A percentile compares a stretch with the other conserved stretches of the same genome.
Evolutionary conservation across 2,113 vertebrate genomes (phyloP).

Genomic region (Aspiorhynchus laticeps): DNA sequence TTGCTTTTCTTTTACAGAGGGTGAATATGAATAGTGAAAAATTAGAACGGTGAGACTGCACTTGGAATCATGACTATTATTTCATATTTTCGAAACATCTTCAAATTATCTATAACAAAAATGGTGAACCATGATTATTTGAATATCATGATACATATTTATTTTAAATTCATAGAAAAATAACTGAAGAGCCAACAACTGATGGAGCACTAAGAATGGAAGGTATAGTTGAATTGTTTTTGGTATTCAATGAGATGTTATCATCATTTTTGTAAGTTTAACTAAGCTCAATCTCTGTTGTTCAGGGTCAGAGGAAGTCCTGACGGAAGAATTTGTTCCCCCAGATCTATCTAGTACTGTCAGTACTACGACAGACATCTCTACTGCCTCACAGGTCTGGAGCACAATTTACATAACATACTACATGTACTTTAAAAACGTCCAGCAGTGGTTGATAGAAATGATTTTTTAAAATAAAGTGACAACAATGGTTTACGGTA

Average conservation of each 20-base stretch:
- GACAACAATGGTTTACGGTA: neutral
- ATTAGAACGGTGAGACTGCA: slow-evolving; percentile 54
- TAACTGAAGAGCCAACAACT: neutral
- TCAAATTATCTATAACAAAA: neutral
- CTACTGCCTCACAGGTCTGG: neutral
- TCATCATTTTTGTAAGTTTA: neutral
- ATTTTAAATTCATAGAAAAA: neutral
- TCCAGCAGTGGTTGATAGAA: neutral
- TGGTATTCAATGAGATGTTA: neutral
- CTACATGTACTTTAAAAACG: neutral
- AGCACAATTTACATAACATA: neutral
- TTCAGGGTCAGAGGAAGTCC: slow-evolving; percentile 39
- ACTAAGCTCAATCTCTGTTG: neutral
- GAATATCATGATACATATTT: neutral
- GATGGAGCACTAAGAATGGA: neutral
- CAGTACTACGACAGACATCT: neutral
- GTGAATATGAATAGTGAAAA: slow-evolving; percentile 58
- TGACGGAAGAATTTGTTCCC: neutral
- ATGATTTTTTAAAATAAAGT: neutral
- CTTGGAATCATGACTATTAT: neutral
- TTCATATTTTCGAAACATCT: neutral
- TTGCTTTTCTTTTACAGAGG: slow-evolving; percentile 59
- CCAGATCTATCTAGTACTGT: neutral
- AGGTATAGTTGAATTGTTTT: slow-evolving; percentile 14
- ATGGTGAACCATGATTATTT: neutral